These are phyloP conservation scores for Istiophorus platypterus DNA, from an alignment of 2,113 vertebrate species.

Conservation along the genomic window DNA sequence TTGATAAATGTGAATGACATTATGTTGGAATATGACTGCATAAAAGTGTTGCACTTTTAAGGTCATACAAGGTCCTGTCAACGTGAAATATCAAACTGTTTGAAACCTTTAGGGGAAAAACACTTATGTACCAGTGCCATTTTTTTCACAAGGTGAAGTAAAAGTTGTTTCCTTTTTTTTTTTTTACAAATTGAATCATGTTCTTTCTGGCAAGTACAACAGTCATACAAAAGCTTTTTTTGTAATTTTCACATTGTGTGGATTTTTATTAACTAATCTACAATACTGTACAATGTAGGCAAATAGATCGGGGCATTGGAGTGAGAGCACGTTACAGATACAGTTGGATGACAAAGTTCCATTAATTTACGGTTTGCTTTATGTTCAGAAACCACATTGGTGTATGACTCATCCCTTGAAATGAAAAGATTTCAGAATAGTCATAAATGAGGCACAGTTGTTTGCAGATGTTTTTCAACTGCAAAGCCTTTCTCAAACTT, in stretches of 20 bases:
- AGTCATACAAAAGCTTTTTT: not conserved
- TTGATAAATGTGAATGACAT: constrained; percentile 6
- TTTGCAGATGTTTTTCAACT: constrained; percentile 7
- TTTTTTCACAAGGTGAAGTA: constrained; percentile 49
- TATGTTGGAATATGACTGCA: not conserved
- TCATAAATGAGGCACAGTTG: not conserved
- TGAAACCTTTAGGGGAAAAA: constrained; percentile 23
- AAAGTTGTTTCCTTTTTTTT: constrained; percentile 10
- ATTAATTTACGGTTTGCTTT: constrained; percentile 4
- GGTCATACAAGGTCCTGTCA: not conserved
- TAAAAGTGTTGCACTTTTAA: not conserved
- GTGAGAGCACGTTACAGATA: not conserved
- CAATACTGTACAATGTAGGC: constrained; percentile 41
- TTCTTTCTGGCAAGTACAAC: not conserved
- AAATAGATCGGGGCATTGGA: not conserved
- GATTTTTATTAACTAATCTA: constrained; percentile 62
- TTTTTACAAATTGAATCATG: constrained; percentile 28
- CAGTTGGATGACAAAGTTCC: constrained; percentile 32
- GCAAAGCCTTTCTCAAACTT: not conserved
- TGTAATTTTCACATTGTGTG: constrained; percentile 43
- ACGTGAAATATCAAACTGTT: not conserved
- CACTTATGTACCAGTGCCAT: constrained; percentile 47
- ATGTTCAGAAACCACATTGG: constrained; percentile 23
- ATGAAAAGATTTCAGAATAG: constrained; percentile 9
- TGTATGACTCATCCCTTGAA: constrained; percentile 10